Evolutionary conservation across 2,797 vertebrate species (phyloP).

Genomic region (Ctenopoma multispine): DNA sequence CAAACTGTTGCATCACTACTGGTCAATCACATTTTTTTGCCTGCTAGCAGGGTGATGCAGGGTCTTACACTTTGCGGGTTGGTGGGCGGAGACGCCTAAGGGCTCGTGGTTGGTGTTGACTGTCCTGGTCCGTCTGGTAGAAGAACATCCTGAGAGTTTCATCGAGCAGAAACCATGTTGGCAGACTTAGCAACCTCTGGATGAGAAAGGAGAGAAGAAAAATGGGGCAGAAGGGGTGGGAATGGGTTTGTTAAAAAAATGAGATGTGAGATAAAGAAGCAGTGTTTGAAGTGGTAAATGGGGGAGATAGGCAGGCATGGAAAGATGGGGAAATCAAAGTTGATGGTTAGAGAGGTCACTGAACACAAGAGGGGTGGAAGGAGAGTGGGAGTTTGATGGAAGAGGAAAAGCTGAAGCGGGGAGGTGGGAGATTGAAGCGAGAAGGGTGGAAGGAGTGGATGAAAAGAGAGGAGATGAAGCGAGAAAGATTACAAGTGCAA

Average conservation of each 20-base stretch:
- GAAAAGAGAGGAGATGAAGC: constrained; percentile 36
- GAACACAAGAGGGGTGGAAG: neutral
- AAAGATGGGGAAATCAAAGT: neutral
- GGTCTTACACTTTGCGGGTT: constrained; percentile 92
- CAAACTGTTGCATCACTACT: neutral
- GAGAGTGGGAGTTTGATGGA: constrained; percentile 36
- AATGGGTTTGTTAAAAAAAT: neutral
- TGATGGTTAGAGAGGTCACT: neutral
- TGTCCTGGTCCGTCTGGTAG: constrained; percentile 90
- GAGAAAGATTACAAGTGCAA: constrained; percentile 47
- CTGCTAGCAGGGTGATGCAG: neutral
- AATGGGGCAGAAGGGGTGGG: neutral
- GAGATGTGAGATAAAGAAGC: neutral
- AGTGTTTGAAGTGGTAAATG: constrained; percentile 21
- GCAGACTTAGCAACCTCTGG: constrained; percentile 90
- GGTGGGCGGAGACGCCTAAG: constrained; percentile 93
- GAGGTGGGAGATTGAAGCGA: constrained; percentile 16
- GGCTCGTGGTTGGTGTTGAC: constrained; percentile 86
- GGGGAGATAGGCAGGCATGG: neutral
- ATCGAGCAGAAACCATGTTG: constrained; percentile 90
- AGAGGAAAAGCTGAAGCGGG: constrained; percentile 27
- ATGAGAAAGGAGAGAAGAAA: constrained; percentile 13
- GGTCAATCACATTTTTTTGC: neutral
- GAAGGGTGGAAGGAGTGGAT: constrained; percentile 33
- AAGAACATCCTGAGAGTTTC: constrained; percentile 93